These are phyloP conservation scores for Clarias platycephalus DNA, from an alignment of 2,797 vertebrate species.

Conservation along the genomic window DNA sequence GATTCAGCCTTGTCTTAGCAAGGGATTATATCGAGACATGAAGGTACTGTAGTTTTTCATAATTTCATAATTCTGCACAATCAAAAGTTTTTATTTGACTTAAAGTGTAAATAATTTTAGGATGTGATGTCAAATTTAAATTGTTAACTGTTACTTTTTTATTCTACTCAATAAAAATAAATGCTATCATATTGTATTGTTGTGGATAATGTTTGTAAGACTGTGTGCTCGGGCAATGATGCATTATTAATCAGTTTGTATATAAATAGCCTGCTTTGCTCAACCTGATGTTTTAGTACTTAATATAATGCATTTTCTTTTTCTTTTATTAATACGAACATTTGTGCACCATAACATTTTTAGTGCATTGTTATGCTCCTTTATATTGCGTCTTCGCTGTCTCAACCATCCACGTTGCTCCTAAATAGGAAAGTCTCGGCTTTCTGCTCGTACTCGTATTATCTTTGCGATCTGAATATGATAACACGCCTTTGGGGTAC, in stretches of 20 bases:
- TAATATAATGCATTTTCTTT: too few species aligned
- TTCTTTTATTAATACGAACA: not conserved
- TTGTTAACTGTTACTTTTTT: too few species aligned
- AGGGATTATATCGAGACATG: too few species aligned
- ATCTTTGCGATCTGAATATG: slow-evolving; percentile 7
- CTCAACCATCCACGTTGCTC: not conserved
- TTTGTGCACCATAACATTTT: not conserved
- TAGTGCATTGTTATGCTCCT: not conserved
- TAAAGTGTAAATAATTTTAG: too few species aligned
- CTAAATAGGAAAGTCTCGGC: not conserved
- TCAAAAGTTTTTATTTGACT: too few species aligned
- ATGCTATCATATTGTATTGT: not conserved
- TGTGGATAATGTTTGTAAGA: not conserved
- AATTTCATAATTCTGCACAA: too few species aligned
- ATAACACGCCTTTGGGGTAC: slow-evolving; percentile 22
- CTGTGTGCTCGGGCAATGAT: too few species aligned
- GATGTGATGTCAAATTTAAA: too few species aligned
- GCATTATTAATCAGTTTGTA: slow-evolving; percentile 1
- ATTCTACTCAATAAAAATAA: not conserved
- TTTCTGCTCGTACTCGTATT: not conserved
- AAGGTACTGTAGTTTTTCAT: too few species aligned
- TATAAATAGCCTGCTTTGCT: not conserved
- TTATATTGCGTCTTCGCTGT: not conserved
- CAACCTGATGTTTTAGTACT: not conserved
- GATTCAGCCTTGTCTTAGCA: too few species aligned